These are phyloP conservation scores for Drosophila sordidula DNA, from an alignment of 2,888 invertebrate species.

Conservation along the genomic window DNA sequence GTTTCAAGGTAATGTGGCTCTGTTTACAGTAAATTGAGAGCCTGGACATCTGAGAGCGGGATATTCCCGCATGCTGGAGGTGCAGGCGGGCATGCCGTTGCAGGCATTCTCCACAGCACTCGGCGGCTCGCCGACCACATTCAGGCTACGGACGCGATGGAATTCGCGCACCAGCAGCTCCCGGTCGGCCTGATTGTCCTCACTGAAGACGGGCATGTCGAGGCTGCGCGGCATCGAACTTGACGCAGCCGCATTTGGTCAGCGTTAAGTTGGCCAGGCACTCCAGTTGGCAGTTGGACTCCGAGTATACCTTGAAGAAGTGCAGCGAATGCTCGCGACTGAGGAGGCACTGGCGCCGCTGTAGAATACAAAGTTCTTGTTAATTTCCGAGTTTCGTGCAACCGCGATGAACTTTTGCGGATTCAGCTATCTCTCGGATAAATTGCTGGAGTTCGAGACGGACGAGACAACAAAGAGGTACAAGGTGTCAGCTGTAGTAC, in stretches of 20 bases:
- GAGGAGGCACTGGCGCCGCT: conserved; percentile 88
- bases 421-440: too few relatives aligned
- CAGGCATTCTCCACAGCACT: conserved; percentile 65
- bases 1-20: conserved; percentile 88
- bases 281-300: conserved; percentile 90
- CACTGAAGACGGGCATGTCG: conserved; percentile 83
- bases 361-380: neutral
- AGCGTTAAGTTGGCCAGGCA: conserved; percentile 89
- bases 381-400: neutral
- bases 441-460: too few relatives aligned
- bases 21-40: conserved; percentile 90
- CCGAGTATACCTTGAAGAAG: conserved; percentile 89
- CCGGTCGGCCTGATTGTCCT: conserved; percentile 82
- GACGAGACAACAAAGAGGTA: too few relatives aligned
- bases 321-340: conserved; percentile 87
- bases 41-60: conserved; percentile 86
- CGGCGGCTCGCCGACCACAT: conserved; percentile 28
- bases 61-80: conserved; percentile 78
- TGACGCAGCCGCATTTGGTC: conserved; percentile 88
- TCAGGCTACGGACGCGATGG: conserved; percentile 61
- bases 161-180: conserved; percentile 81
- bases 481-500: too few relatives aligned
- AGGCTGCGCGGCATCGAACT: conserved; percentile 88
- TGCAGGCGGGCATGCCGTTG: conserved; percentile 83
- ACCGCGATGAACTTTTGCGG: neutral